Base-by-base conservation (phyloP, 2,888 invertebrate species). In the Andrena camellia region DNA sequence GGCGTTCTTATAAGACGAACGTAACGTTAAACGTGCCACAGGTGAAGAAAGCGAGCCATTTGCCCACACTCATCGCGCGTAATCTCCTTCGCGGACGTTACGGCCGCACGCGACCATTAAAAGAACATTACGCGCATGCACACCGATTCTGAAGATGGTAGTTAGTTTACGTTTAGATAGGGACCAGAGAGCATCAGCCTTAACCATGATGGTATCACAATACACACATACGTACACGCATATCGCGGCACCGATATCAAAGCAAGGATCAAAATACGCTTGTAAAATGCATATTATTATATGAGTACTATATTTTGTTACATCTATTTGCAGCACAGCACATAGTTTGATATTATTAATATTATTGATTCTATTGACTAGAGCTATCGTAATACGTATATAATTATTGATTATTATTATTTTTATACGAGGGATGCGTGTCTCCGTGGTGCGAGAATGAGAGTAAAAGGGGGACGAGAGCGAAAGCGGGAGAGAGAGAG, bases 241-340 rank as follows among this genome's bases (percentile, higher is more conserved):
- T 60, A 75, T 64, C 79, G 69, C 91, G 90, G 84, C 89, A 92
- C 88, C 91, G 89, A 93, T 93, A 92, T 93, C 93, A 93, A 94
- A 94, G 93, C 93, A 94, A 93, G 92, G 94, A 94, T 94, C 93
- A 94, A 94, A 94, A 94, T 94, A 94, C 94, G 94, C 94, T 94
- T 94, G 93, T 93, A 93, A 93, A 93, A 93, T 92, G 93, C 92
- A 93, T 92, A 89, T 90, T 90, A 90, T 88, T 91, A 91, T 91
- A 74, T 89, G 89, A 91, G 88, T 91, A 93, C 91, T 93, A 93
- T 94, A 93, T 93, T 92, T 93, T 93, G 93, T 93, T 94, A 93
- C 91, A 92, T 92, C 92, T 92, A 93, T 93, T 52, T 91, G 85
- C 90, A 90, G 64, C 84, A 88, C 88, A 89, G 86, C 90, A 91